Base-by-base conservation (phyloP, 2,888 invertebrate genomes). In the Xestobium rufovillosum region DNA sequence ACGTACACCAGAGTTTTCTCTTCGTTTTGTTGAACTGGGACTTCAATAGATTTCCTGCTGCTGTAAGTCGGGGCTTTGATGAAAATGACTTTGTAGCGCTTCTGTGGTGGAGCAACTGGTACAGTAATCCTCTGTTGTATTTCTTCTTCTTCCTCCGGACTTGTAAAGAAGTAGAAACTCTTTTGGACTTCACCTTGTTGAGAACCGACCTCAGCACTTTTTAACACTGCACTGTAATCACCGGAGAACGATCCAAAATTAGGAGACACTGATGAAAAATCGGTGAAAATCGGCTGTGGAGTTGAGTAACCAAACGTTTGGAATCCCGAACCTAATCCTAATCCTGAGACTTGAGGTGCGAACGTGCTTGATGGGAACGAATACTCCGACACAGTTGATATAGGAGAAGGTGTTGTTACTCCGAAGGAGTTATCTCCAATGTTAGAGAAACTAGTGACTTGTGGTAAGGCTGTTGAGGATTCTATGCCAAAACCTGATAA, bases 51-150 rank as follows among this genome's bases (percentile, higher is more conserved):
- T 15, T 53, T 53, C 10, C 53, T 49, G 10, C 47, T 42, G 3
- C 26, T 29, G 10, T 44, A 42, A 26, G 50, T 26, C 31, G 68
- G 67, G 1, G 67, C 61, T 49, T 69, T 69, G 45, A 70, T 68
- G 54, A 69, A 68, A 34, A 70, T 60, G 38, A 69, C 61, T 42
- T 67, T 68, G 48, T 67, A 57, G 41, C 64, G 61, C 39, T 65
- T 66, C 38, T 63, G 61, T 3, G 58, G 52, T 8, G 61, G 57
- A 11, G 56, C 52, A 11, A 54, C 54, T 17, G 51, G 46, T 3
- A 50, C 35, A 16, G 48, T 39, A 36, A 52, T 45, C 9, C 54
- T 49, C 4, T 53, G 42, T 11, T 45, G 47, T 1, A 50, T 36
- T 32, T 45, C 48, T 40, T 57, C 54, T 14, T 50, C 48, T 36